A percentile compares a stretch with the other conserved stretches of the same genome.
These are phyloP conservation scores for Meghimatium bilineatum DNA, from an alignment of 2,888 invertebrate species.

Conservation along the genomic window DNA sequence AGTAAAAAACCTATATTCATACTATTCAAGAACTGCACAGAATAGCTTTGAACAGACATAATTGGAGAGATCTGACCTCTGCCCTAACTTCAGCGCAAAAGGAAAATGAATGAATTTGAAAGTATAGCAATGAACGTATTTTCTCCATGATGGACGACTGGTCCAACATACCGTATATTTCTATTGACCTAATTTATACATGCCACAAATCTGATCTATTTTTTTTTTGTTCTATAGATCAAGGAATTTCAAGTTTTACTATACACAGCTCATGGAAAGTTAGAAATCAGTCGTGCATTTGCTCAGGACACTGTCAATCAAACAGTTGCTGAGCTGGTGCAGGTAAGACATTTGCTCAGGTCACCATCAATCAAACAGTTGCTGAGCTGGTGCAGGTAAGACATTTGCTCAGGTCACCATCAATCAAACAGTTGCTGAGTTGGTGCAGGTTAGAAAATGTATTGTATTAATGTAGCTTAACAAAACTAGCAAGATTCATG, in stretches of 20 bases:
- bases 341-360: conserved; percentile 13
- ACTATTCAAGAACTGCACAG: too few species aligned
- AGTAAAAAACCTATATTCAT: too few species aligned
- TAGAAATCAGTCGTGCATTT: conserved; percentile 1
- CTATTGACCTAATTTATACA: too few species aligned
- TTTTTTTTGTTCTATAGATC: neutral
- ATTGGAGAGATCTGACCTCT: too few species aligned
- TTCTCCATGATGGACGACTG: too few species aligned
- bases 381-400: neutral
- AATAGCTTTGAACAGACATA: too few species aligned
- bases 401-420: neutral
- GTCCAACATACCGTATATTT: too few species aligned
- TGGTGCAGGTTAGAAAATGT: conserved; percentile 4
- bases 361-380: neutral
- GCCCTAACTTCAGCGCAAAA: too few species aligned
- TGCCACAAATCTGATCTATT: neutral
- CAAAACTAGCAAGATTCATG: too few species aligned
- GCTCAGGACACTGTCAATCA: neutral
- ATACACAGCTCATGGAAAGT: neutral
- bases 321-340: neutral
- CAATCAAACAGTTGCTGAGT: neutral
- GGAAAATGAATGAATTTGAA: too few species aligned
- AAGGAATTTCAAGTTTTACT: neutral
- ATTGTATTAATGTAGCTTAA: too few species aligned
- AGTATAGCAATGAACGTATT: too few species aligned